Evolutionary conservation across 2,113 vertebrate genomes (phyloP).

Genomic region (Litocranius walleri): DNA sequence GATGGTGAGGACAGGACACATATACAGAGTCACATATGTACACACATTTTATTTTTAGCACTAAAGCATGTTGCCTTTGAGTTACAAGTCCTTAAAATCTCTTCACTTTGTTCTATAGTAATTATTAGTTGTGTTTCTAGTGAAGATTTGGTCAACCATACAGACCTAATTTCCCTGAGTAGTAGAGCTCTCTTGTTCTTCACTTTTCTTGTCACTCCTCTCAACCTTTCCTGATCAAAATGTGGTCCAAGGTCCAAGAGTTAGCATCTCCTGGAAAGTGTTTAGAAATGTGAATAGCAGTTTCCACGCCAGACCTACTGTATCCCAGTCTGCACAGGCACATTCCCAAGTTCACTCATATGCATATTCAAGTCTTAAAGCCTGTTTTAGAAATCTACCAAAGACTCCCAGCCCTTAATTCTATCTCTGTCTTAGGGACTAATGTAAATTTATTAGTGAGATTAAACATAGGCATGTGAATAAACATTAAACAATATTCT

Average conservation of each 20-base stretch:
- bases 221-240: not conserved
- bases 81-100: not conserved
- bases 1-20: not conserved
- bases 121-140: not conserved
- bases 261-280: not conserved
- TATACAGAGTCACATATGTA: not conserved
- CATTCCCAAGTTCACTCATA: not conserved
- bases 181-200: not conserved
- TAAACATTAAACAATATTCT: not conserved
- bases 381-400: not conserved
- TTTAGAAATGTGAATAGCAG: not conserved
- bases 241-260: not conserved
- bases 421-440: not conserved
- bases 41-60: not conserved
- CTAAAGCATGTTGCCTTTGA: not conserved
- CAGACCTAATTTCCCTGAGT: not conserved
- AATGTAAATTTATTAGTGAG: not conserved
- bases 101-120: not conserved
- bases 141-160: not conserved
- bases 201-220: not conserved
- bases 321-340: not conserved
- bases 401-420: not conserved
- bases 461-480: not conserved
- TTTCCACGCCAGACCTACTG: not conserved
- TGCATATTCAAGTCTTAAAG: not conserved